Base-by-base conservation (phyloP, 2,113 vertebrate species). In the Eira barbara region DNA sequence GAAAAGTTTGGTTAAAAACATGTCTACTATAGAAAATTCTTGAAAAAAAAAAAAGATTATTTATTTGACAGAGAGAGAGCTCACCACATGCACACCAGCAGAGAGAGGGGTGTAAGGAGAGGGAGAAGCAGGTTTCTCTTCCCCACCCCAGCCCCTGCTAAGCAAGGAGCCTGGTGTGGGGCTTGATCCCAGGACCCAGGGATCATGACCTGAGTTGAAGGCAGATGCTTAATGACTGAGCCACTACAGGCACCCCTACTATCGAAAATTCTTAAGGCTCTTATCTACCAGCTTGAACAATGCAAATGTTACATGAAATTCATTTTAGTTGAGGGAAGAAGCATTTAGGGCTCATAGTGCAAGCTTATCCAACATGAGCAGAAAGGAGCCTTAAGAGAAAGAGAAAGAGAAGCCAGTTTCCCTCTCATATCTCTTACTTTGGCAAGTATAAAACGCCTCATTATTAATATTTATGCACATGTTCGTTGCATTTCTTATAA, bases 301-400 rank as follows among this genome's bases (percentile, higher is more conserved):
- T 29, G 94, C 45, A 96, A 94, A 96, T 85, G 7, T 69, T 97
- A 96, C 94, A 45, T 39, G 47, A 98, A 98, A 98, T 84, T 96
- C 36, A 73, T 52, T 97, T 91, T 96, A 92, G 34, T 86, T n/a
- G 61, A 94, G 96, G 92, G 42, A 94, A 71, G 20, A 93, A 45
- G 10, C 25, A 84, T 65, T 93, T 96, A 45, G 82, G 74, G 45
- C 10, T 93, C 4, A 15, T 88, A 91, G 31, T 36, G 52, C 23
- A 89, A 85, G 73, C 87, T 73, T 83, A 96, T 81, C 45, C 6
- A 97, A 36, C 34, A 13, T 20, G 23, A 95, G 27, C 63, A 90
- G 79, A 96, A 57, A 87, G 20, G 67, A 59, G 23, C 47, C 59
- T 85, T 25, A 42, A 31, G 73, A 73, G 25, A 91, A 14, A 45